Percentiles rank a stretch among this genome's conserved stretches.
Evolutionary conservation across 2,113 vertebrate genomes (phyloP).

Genomic region (Patagioenas fasciata): DNA sequence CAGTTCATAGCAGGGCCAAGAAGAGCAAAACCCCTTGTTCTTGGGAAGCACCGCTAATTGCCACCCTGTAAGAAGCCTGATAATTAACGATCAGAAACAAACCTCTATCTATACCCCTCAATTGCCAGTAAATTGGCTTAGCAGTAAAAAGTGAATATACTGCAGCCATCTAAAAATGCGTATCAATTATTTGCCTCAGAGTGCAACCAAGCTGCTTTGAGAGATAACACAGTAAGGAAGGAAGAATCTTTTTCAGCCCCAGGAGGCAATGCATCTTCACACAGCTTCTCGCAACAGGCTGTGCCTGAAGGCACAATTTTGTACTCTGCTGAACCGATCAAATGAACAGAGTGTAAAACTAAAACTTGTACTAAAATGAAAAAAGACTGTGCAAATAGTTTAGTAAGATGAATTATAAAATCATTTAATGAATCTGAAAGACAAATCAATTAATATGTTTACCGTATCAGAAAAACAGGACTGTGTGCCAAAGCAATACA

Average conservation of each 20-base stretch:
- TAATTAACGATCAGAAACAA: background rate
- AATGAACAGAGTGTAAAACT: background rate
- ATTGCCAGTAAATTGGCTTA: background rate
- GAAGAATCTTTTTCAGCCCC: background rate
- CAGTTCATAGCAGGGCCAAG: background rate
- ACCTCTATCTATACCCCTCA: background rate
- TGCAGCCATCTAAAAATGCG: background rate
- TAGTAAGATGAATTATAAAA: background rate
- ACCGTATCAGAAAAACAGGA: background rate
- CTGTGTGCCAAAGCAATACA: background rate
- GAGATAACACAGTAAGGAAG: background rate
- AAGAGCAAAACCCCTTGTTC: background rate
- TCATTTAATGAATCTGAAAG: background rate
- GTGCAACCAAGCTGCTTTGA: background rate
- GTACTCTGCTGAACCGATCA: background rate
- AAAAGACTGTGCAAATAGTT: background rate
- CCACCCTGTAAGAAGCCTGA: background rate
- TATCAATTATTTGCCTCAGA: background rate
- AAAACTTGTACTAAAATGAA: background rate
- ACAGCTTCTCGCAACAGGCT: background rate
- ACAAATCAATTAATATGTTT: background rate
- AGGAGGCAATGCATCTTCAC: background rate
- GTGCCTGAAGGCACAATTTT: constrained; percentile 2
- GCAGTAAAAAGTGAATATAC: background rate
- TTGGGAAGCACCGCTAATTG: background rate